Evolutionary conservation across 53 echinoderm and acorn worm genomes (phyloP), one percentile per base, ranked within the genome.

Genomic region (Glandiceps talaboti): DNA sequence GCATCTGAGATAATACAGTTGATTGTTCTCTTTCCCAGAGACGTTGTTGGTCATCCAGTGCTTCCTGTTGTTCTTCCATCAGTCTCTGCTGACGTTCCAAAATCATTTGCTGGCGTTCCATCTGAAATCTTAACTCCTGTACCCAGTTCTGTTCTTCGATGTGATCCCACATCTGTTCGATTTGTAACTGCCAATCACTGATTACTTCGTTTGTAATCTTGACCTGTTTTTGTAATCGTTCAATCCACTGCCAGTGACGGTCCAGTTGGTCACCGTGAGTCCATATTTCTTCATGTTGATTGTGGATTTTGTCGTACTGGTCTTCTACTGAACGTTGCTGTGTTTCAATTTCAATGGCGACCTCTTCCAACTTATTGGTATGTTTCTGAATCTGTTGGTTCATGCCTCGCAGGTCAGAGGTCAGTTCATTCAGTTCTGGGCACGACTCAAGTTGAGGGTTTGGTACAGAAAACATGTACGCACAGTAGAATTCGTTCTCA

Each of bases 1-100:
- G 31, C 73, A 79, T 79, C 33, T 79, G 74, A 73, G 73, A 74
- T 27, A 29, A 74, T 0, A 77, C n/a, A 73, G 74, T 30, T 64
- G 73, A 74, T 79, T 73, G 32, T 74, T 28, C 25, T 25, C 73
- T 31, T 72, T 83, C 32, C 30, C 64, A 45, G 20, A 12, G 6
- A 20, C 20, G 6, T 20, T 45, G 64, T 20, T 45, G 64, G 6
- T 45, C 64, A 20, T 45, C 64, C 64, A 45, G 6, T 20, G 6
- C 64, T 45, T 45, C 6, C 64, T 45, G 64, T 20, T 45, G 64
- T 6, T 6, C 64, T 6, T 6, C 20, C 6, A 45, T 20, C 64
- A 12, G 64, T 20, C 20, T 6, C 64, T 45, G 64, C 64, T 12
- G 64, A 6, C 6, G 6, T 20, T 45, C 20, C 6, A 45, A 45